Conservation (phyloP, 2,888 invertebrate genomes). For the Pedicia rivosa region DNA sequence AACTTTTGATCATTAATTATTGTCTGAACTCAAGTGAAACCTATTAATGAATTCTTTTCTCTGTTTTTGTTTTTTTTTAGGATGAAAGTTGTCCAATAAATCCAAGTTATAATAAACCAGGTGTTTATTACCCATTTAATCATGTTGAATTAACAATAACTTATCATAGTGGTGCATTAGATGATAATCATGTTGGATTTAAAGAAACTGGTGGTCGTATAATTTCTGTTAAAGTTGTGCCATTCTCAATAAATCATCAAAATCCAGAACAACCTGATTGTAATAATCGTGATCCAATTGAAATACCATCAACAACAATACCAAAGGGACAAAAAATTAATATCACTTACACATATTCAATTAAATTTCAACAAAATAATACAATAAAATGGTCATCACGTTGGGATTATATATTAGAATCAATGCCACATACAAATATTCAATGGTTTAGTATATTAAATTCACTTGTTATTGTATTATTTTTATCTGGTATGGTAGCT, state of each 20-base stretch:
- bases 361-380: constrained; percentile 64
- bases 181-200: constrained; percentile 67
- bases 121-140: constrained; percentile 87
- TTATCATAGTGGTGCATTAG: constrained; percentile 67
- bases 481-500: constrained; percentile 97
- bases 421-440: constrained; percentile 96
- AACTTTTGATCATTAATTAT: neutral
- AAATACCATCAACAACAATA: constrained; percentile 44
- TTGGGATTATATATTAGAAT: constrained; percentile 98
- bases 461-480: constrained; percentile 90
- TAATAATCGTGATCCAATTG: constrained; percentile 43
- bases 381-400: constrained; percentile 94
- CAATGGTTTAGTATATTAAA: constrained; percentile 99
- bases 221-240: constrained; percentile 55
- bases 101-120: constrained; percentile 40
- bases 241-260: constrained; percentile 39
- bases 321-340: constrained; percentile 34
- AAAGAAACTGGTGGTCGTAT: constrained; percentile 77
- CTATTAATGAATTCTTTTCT: neutral
- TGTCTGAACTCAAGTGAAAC: neutral
- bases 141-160: constrained; percentile 88
- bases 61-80: constrained; percentile 9
- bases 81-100: constrained; percentile 42
- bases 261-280: constrained; percentile 35
- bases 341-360: constrained; percentile 76